Percentiles rank a stretch among this genome's conserved stretches.
Conservation (phyloP, 1,140 invertebrate species). For the Thaumatotibia leucotreta region DNA sequence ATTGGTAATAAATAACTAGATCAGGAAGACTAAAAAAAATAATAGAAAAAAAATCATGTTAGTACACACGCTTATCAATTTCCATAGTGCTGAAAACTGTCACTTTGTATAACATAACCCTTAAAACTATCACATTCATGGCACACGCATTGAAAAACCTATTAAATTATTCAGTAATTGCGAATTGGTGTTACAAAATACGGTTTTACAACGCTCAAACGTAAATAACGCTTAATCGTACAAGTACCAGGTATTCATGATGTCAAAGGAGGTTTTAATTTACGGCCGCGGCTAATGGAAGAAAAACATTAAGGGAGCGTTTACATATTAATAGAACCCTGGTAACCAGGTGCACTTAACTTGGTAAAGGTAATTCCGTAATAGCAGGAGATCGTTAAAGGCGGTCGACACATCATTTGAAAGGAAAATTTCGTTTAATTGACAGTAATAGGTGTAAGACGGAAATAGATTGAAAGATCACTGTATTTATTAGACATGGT, state of each 20-base stretch:
- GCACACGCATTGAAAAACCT: too few relatives aligned
- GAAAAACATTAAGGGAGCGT: slow-evolving; percentile 58
- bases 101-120: too few relatives aligned
- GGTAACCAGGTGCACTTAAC: slow-evolving; percentile 43
- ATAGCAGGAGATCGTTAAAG: slow-evolving; percentile 43
- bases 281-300: slow-evolving; percentile 64
- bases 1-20: too few relatives aligned
- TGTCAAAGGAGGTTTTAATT: slow-evolving; percentile 61
- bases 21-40: too few relatives aligned
- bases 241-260: slow-evolving; percentile 47
- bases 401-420: slow-evolving; percentile 14
- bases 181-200: not conserved
- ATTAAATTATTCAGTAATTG: slow-evolving; percentile 11
- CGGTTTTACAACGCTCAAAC: not conserved
- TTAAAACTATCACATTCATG: too few relatives aligned
- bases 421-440: slow-evolving; percentile 12
- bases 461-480: not conserved
- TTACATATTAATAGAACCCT: slow-evolving; percentile 65
- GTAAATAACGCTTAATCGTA: not conserved
- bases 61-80: too few relatives aligned
- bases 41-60: too few relatives aligned
- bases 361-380: slow-evolving; percentile 43
- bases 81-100: too few relatives aligned
- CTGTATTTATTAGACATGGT: not conserved
- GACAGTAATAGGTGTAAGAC: slow-evolving; percentile 1